phyloP scores from a whole-genome alignment of 1,140 invertebrate species.

The Calliphora vicina region DNA sequence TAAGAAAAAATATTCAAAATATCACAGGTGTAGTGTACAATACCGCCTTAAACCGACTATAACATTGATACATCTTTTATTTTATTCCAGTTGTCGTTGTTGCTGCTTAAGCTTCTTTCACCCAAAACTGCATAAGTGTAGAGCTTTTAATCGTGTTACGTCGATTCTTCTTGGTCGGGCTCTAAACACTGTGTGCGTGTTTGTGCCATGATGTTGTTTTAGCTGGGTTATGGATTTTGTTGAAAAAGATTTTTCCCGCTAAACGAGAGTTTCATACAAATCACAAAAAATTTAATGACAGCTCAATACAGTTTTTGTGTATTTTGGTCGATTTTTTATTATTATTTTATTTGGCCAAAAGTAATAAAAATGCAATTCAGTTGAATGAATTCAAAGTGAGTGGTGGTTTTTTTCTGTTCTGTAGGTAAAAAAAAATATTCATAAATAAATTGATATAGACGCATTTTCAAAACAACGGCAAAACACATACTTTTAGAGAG shows the following conservation, averaged over 20 bases:
- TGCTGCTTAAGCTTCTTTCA: not conserved
- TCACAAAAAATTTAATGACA: constrained; percentile 34
- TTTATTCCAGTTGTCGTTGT: not conserved
- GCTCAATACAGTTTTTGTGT: constrained; percentile 30
- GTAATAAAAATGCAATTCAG: constrained; percentile 34
- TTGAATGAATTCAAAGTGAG: constrained; percentile 7
- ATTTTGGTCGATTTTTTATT: not conserved
- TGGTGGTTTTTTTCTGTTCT: not conserved
- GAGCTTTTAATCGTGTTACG: not conserved
- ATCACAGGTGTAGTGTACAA: too few relatives aligned
- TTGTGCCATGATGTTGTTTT: not conserved
- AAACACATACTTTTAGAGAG: not conserved
- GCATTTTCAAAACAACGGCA: constrained; percentile 17
- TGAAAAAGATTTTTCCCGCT: constrained; percentile 23
- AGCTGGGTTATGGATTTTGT: not conserved
- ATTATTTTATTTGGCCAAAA: constrained; percentile 24
- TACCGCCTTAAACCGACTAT: too few relatives aligned
- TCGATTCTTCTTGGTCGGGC: not conserved
- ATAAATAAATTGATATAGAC: constrained; percentile 23
- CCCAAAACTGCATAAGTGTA: too few relatives aligned
- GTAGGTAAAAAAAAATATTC: not conserved
- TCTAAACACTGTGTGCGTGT: not conserved
- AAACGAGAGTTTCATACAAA: constrained; percentile 32
- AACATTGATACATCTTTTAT: too few relatives aligned
- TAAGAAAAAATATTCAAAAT: too few relatives aligned